Evolutionary conservation across 2,888 invertebrate species (phyloP).

Genomic region (Trimorus sp.): DNA sequence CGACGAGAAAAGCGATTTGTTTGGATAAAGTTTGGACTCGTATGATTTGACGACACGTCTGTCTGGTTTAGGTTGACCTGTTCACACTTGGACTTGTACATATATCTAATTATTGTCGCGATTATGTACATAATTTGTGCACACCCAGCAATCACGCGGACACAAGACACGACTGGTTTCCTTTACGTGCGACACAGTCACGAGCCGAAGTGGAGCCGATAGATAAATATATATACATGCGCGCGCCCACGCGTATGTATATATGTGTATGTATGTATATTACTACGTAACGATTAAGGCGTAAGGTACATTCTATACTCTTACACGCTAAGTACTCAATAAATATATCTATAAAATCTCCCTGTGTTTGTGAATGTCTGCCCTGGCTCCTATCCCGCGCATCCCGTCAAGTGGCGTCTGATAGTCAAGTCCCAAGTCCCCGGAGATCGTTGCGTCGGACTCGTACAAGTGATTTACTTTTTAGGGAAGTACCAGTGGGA

Average conservation of each 20-base stretch:
- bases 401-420: conserved; percentile 75
- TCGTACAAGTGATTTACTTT: neutral
- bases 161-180: conserved; percentile 74
- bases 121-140: conserved; percentile 78
- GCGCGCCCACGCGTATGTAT: conserved; percentile 68
- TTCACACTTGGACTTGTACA: conserved; percentile 72
- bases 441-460: conserved; percentile 33
- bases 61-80: conserved; percentile 39
- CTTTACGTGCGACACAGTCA: conserved; percentile 75
- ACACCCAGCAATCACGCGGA: conserved; percentile 64
- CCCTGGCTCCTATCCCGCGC: conserved; percentile 61
- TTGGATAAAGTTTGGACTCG: conserved; percentile 28
- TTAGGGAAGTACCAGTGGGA: neutral
- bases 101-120: conserved; percentile 75
- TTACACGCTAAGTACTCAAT: conserved; percentile 81
- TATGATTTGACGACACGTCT: conserved; percentile 30
- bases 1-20: conserved; percentile 41
- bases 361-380: conserved; percentile 80
- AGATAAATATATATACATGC: conserved; percentile 69
- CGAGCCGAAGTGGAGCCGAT: conserved; percentile 66
- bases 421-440: conserved; percentile 41
- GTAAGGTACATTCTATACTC: conserved; percentile 81
- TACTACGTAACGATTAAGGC: conserved; percentile 77
- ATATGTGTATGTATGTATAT: conserved; percentile 73
- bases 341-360: conserved; percentile 81